phyloP scores from a whole-genome alignment of 2,113 vertebrate genomes.

The Cebus imitator region DNA sequence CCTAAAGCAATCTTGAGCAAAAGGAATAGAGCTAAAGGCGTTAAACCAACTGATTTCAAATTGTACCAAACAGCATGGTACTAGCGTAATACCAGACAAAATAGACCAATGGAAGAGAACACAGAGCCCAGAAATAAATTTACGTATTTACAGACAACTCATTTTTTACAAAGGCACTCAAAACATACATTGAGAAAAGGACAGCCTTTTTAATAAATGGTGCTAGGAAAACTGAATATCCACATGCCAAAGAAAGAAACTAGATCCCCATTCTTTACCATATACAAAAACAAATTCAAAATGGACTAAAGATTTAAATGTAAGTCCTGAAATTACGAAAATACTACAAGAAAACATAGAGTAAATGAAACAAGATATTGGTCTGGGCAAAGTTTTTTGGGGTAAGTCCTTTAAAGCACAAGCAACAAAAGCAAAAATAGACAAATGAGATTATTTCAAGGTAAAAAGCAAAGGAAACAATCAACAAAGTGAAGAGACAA shows the following conservation, averaged over 20 bases:
- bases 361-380: neutral
- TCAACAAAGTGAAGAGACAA: neutral
- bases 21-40: neutral
- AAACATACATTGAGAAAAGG: neutral
- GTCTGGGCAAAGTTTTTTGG: neutral
- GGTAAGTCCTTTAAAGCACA: neutral
- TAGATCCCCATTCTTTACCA: neutral
- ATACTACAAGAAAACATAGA: neutral
- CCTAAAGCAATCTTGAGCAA: neutral
- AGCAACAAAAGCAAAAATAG: neutral
- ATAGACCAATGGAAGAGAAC: neutral
- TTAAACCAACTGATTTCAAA: neutral
- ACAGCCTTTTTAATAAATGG: neutral
- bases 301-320: neutral
- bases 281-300: neutral
- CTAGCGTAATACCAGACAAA: neutral
- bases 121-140: neutral
- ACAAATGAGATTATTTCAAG: neutral
- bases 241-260: neutral
- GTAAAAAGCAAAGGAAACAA: neutral
- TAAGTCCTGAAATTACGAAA: neutral
- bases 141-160: neutral
- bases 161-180: neutral
- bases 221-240: neutral
- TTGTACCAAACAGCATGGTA: neutral